These are phyloP conservation scores for Brachycybe producta DNA, from an alignment of 2,888 invertebrate species.

Conservation along the genomic window DNA sequence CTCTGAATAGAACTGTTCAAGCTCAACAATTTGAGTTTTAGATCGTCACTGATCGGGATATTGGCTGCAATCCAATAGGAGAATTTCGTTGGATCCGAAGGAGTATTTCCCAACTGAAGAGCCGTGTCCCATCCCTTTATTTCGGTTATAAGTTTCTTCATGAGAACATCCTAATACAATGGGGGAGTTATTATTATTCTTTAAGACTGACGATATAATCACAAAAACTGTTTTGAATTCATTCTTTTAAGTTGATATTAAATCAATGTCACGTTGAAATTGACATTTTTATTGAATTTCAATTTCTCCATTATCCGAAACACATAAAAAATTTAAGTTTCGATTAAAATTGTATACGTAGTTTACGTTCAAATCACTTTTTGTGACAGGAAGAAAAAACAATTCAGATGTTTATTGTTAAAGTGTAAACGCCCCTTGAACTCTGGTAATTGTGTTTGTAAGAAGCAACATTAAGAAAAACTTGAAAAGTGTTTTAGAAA, in stretches of 20 bases:
- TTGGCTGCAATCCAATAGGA: constrained; percentile 72
- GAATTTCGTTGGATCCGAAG: constrained; percentile 51
- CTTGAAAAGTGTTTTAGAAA: too few species aligned
- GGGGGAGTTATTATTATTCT: background rate
- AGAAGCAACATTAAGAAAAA: too few species aligned
- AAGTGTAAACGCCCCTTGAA: too few species aligned
- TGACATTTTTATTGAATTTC: background rate
- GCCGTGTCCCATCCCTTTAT: constrained; percentile 32
- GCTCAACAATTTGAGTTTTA: constrained; percentile 48
- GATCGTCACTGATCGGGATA: constrained; percentile 51
- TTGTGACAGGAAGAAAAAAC: too few species aligned
- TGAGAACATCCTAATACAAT: constrained; percentile 27
- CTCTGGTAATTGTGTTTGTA: too few species aligned
- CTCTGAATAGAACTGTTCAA: constrained; percentile 55
- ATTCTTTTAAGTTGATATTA: background rate
- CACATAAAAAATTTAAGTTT: constrained; percentile 10
- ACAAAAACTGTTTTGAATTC: background rate
- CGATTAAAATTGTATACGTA: too few species aligned
- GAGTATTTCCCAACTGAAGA: constrained; percentile 37
- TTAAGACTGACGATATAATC: background rate
- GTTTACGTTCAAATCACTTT: too few species aligned
- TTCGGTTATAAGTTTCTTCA: constrained; percentile 30
- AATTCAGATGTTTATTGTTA: too few species aligned
- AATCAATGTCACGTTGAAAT: background rate
- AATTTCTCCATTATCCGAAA: constrained; percentile 20